These are phyloP conservation scores for Nephrotoma flavescens DNA, from an alignment of 2,888 invertebrate species.

Conservation along the genomic window DNA sequence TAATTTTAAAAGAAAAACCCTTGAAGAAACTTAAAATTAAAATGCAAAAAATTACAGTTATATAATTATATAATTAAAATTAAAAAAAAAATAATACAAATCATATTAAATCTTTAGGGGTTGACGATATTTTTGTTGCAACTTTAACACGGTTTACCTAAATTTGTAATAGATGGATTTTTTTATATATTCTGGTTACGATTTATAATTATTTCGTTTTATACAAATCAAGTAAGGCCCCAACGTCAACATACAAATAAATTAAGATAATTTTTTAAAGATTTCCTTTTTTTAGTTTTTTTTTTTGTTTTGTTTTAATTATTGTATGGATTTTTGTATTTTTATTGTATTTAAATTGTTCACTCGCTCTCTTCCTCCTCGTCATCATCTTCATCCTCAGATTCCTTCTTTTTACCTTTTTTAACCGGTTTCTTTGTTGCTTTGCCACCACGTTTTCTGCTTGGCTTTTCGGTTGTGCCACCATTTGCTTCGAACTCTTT, in stretches of 20 bases:
- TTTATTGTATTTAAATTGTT: constrained; percentile 15
- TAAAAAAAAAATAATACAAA: neutral
- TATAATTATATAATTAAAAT: neutral
- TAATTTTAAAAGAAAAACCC: neutral
- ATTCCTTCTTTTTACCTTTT: constrained; percentile 43
- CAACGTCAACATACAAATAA: constrained; percentile 6
- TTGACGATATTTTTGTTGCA: neutral
- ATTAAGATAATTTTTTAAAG: constrained; percentile 5
- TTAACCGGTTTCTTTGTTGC: constrained; percentile 25
- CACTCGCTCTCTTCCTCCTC: constrained; percentile 52
- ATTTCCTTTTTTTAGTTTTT: constrained; percentile 3
- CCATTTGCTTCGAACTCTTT: constrained; percentile 77
- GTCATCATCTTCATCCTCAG: constrained; percentile 47
- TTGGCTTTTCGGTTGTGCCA: constrained; percentile 43
- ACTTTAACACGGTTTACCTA: neutral
- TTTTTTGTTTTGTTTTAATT: neutral
- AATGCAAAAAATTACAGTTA: neutral
- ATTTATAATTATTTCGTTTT: neutral
- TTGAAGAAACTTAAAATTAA: neutral
- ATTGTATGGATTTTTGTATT: neutral
- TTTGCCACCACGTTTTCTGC: constrained; percentile 37
- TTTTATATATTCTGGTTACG: neutral
- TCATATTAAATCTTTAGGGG: neutral
- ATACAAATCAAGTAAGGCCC: constrained; percentile 7
- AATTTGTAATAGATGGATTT: neutral